A percentile compares a stretch with the other conserved stretches of the same genome.
Conservation (phyloP, 2,888 invertebrate species). For the Limenitis camilla region DNA sequence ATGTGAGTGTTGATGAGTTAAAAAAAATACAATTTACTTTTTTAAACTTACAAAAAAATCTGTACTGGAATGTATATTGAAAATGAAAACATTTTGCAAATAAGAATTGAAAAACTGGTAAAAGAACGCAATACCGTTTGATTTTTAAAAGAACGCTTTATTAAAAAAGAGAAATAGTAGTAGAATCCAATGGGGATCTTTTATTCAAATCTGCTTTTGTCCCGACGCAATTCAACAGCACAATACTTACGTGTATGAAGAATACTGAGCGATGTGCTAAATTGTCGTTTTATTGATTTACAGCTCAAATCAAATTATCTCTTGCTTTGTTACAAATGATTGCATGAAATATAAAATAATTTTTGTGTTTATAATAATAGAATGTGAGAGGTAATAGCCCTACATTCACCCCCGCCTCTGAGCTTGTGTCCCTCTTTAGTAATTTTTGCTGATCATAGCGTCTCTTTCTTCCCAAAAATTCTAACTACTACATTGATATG, state of each 20-base stretch:
- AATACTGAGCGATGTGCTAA: conserved; percentile 3
- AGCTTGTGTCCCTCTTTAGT: too few relatives aligned
- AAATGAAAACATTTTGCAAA: neutral
- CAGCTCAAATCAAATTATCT: neutral
- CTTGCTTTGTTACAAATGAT: neutral
- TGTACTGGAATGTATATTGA: neutral
- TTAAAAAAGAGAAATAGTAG: conserved; percentile 8
- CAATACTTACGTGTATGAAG: conserved; percentile 8
- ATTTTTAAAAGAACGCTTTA: conserved; percentile 6
- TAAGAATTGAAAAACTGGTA: neutral
- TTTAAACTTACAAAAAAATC: neutral
- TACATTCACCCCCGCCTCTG: too few relatives aligned
- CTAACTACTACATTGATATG: too few relatives aligned
- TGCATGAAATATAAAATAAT: too few relatives aligned
- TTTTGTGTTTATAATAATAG: too few relatives aligned
- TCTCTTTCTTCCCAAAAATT: too few relatives aligned
- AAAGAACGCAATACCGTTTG: conserved; percentile 5
- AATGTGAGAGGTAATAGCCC: too few relatives aligned
- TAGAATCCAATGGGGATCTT: conserved; percentile 7
- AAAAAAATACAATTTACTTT: neutral
- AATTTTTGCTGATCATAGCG: too few relatives aligned
- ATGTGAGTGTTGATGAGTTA: neutral
- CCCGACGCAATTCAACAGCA: conserved; percentile 3
- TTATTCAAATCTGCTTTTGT: conserved; percentile 9
- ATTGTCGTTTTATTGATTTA: conserved; percentile 1